A percentile compares a stretch with the other conserved stretches of the same genome.
phyloP scores from a whole-genome alignment of 2,888 invertebrate genomes.

The Acanthosepion pharaonis region DNA sequence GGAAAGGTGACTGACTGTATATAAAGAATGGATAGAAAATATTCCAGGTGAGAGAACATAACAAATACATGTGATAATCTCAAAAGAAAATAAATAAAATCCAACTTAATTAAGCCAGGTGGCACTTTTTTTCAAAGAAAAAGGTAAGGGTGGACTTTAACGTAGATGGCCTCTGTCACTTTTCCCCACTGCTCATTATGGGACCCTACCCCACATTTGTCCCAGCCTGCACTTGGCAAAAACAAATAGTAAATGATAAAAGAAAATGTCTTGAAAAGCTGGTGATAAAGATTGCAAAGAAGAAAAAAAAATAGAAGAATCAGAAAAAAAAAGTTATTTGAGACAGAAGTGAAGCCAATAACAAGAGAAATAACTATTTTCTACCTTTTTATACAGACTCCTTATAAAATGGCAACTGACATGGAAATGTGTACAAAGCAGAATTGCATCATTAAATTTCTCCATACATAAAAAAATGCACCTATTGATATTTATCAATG shows the following conservation, averaged over 20 bases:
- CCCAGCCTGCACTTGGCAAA: not conserved
- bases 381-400: no score
- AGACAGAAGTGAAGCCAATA: not conserved
- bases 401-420: no score
- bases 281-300: not conserved
- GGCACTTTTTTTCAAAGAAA: not conserved
- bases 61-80: slow-evolving; percentile 20
- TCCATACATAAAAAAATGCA: no score
- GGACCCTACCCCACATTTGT: not conserved
- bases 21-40: not conserved
- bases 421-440: no score
- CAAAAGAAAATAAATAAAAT: not conserved
- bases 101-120: not conserved
- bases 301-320: not conserved
- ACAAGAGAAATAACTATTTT: not conserved
- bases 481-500: no score
- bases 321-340: not conserved
- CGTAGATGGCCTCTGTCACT: not conserved
- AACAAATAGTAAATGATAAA: not conserved
- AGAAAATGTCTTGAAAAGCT: not conserved
- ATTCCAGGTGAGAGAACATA: not conserved
- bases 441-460: no score
- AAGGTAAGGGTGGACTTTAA: not conserved
- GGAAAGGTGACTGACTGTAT: not conserved
- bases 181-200: not conserved